Base-by-base conservation (phyloP, 2,888 invertebrate species). In the Sepiola atlantica region DNA sequence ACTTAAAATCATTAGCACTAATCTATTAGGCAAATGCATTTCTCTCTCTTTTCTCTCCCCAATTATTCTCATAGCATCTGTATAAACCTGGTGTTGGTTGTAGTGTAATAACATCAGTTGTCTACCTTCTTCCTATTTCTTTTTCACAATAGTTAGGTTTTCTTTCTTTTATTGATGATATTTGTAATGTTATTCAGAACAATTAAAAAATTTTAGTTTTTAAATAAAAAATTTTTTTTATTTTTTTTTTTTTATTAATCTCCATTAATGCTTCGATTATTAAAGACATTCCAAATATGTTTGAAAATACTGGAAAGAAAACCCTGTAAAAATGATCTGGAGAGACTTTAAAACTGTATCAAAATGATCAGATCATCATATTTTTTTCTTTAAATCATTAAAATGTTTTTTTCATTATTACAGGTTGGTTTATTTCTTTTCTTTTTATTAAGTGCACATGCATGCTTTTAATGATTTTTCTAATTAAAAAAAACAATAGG, bases 31-130 rank as follows among this genome's bases (percentile, higher is more conserved):
- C 21, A 77, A 77, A 77, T 77, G 32, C 77, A 32, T 77, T 77
- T 77, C n/a, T n/a, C 16, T n/a, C 12, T n/a, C 12, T n/a, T 3
- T n/a, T 77, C n/a, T 14, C 14, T 77, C 61, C 6, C 61, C 21
- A 21, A 77, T n/a, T 77, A n/a, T 77, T 77, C 77, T 77, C 32
- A n/a, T 77, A 77, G 77, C 32, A 45, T 77, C 32, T 77, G 77
- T 77, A 12, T 77, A 77, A 77, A n/a, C 77, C 77, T 77, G 77
- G 77, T n/a, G 77, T 77, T 77, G 77, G 77, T 77, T 77, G 77
- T 77, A 77, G 77, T 77, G 14, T 77, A 18, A 77, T 77, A 45
- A n/a, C 77, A 77, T 77, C 77, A 77, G n/a, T 20, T 77, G 77
- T 32, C n/a, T 77, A 16, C 32, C 32, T 16, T n/a, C n/a, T 18